Base-by-base conservation (phyloP, 1,140 invertebrate species). In the Nasonia longicornis region DNA sequence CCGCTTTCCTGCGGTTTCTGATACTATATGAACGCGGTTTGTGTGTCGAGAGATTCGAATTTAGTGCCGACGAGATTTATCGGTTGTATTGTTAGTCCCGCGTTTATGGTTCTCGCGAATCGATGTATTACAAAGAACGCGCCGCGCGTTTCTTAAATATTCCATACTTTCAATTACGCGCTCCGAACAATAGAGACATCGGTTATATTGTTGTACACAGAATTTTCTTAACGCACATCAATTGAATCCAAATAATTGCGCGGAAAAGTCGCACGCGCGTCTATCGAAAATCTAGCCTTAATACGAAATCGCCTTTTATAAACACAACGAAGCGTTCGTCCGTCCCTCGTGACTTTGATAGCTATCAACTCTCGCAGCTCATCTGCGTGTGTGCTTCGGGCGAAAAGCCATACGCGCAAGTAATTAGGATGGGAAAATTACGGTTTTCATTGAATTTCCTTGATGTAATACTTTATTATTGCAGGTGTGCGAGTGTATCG, bases 341-440 rank as follows among this genome's bases (percentile, higher is more conserved):
- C 29, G 38, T 79, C 35, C 16, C 69, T 80, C 72, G 48, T 52
- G 72, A 75, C 71, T 80, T 80, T 80, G 79, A 80, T 75, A 35
- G 72, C 72, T 74, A 67, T 74, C 26, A 75, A 63, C 58, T 67
- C 26, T 26, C 26, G 72, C 42, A 26, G 42, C 77, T 77, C 76
- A 45, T 69, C 64, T 26, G 66, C 76, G n/a, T 69, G 67, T 29
- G 77, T 11, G 48, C 48, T 52, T 52, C 14, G 48, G 48, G 48
- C 48, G 78, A 66, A 73, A 45, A 66, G n/a, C 35, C 31, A 22
- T 52, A 16, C 38, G 58, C 79, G 22, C 20, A 16, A n/a, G 67
- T 77, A 81, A 81, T 81, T 77, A 81, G 66, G 11, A 77, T 52
- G 58, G 42, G 67, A 81, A 81, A 81, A 77, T 81, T 81, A 72